phyloP scores from a whole-genome alignment of 2,888 invertebrate genomes.

The Mythimna lalbum region DNA sequence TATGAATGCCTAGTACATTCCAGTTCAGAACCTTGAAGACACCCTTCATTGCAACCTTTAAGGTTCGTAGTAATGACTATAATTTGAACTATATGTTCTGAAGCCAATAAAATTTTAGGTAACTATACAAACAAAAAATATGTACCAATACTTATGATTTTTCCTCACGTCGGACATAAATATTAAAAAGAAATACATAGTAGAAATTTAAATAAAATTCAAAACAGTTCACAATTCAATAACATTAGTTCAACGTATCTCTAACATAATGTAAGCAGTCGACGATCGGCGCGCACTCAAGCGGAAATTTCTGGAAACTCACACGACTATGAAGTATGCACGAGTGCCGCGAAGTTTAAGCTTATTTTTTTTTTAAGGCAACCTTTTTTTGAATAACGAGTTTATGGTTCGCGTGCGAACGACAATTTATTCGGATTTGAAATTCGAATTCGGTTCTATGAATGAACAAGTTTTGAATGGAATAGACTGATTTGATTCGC shows the following conservation, averaged over 20 bases:
- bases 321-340: conserved; percentile 75
- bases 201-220: conserved; percentile 49
- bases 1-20: too few relatives aligned
- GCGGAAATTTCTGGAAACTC: conserved; percentile 84
- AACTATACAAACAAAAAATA: too few relatives aligned
- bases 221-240: conserved; percentile 52
- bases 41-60: too few relatives aligned
- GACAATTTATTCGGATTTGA: conserved; percentile 62
- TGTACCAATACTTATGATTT: background rate
- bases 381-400: conserved; percentile 54
- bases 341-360: conserved; percentile 73
- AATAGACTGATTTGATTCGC: conserved; percentile 35
- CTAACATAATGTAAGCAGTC: conserved; percentile 60
- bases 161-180: background rate
- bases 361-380: conserved; percentile 63
- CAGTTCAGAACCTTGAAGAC: too few relatives aligned
- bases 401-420: conserved; percentile 52
- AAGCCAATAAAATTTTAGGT: too few relatives aligned
- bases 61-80: too few relatives aligned
- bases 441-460: conserved; percentile 52
- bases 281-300: conserved; percentile 76
- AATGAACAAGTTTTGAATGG: conserved; percentile 47
- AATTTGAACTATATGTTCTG: too few relatives aligned
- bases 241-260: conserved; percentile 59
- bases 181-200: conserved; percentile 2